Base-by-base conservation (phyloP, 2,113 vertebrate species). In the Pelvicachromis taeniatus region DNA sequence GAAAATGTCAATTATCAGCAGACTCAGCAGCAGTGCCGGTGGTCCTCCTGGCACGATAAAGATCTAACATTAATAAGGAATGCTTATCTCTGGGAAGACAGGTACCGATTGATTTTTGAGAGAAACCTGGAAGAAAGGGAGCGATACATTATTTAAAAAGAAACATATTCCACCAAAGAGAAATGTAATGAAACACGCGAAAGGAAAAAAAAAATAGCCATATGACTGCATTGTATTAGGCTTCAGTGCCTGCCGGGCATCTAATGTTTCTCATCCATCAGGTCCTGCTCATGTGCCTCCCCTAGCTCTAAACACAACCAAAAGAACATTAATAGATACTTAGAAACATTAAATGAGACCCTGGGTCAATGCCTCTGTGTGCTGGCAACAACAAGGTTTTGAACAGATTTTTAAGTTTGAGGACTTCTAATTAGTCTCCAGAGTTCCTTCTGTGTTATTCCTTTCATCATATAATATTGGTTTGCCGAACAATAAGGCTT, bases 51-150 rank as follows among this genome's bases (percentile, higher is more conserved):
- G 94, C 94, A 94, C 91, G 94, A 96, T 96, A 96, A 96, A 96
- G 96, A 97, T 96, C 94, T 95, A 93, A 96, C 95, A 96, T 97
- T 97, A 97, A 96, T 95, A 97, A 97, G 95, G 94, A 96, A 97
- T 94, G 87, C 88, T 95, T 94, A 96, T 96, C 95, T 96, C 95
- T 95, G 94, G 95, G 95, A 96, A 91, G 94, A 97, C 93, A 93
- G 93, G 96, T 95, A 96, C 94, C 38, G 23, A 95, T 96, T 96
- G 90, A 92, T 97, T 95, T 94, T 91, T 65, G 58, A 81, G 92
- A 96, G 59, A 96, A 92, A 93, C 55, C 92, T 90, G 95, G 59
- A 84, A 87, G 70, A 93, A 91, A 82, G n/a, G 63, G 85, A 87
- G 85, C 42, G 68, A 92, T 93, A 84, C 81, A 94, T 95, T 81